Conservation (phyloP, 2,113 vertebrate genomes). For the Corydoras maculifer region DNA sequence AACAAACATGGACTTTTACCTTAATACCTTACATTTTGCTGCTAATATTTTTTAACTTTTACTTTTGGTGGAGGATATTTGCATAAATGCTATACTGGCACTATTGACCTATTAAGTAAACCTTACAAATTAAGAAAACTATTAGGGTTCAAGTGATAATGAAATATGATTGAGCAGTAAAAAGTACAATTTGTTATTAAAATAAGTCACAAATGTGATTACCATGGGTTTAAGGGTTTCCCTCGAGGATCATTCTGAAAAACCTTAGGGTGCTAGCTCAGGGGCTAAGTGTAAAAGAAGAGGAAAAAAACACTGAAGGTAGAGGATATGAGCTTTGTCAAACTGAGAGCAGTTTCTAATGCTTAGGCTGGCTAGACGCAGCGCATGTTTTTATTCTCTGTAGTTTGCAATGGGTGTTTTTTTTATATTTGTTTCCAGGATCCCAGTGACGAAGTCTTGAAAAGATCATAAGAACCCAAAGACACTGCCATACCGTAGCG, state of each 20-base stretch:
- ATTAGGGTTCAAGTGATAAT: too few relatives aligned
- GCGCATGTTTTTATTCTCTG: conserved; percentile 32
- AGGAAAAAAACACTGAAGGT: conserved; percentile 5
- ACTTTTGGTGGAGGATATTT: too few relatives aligned
- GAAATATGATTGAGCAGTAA: too few relatives aligned
- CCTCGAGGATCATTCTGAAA: not conserved
- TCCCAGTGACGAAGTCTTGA: conserved; percentile 55
- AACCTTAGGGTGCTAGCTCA: not conserved
- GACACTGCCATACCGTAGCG: conserved; percentile 32
- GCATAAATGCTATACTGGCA: too few relatives aligned
- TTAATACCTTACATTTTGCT: too few relatives aligned
- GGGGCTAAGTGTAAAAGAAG: not conserved
- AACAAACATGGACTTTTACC: too few relatives aligned
- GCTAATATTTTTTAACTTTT: too few relatives aligned
- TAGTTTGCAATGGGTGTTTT: conserved; percentile 28
- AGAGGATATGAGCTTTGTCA: conserved; percentile 38
- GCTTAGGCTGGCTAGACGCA: conserved; percentile 38
- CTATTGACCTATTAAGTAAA: too few relatives aligned
- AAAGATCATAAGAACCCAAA: conserved; percentile 43
- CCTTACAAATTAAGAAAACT: too few relatives aligned
- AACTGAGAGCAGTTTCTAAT: conserved; percentile 41
- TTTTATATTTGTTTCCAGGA: conserved; percentile 55
- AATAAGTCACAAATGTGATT: too few relatives aligned
- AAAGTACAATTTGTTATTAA: too few relatives aligned
- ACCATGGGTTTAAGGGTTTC: not conserved